Evolutionary conservation across 2,113 vertebrate species (phyloP).

Genomic region (Chamaetylas fuelleborni): DNA sequence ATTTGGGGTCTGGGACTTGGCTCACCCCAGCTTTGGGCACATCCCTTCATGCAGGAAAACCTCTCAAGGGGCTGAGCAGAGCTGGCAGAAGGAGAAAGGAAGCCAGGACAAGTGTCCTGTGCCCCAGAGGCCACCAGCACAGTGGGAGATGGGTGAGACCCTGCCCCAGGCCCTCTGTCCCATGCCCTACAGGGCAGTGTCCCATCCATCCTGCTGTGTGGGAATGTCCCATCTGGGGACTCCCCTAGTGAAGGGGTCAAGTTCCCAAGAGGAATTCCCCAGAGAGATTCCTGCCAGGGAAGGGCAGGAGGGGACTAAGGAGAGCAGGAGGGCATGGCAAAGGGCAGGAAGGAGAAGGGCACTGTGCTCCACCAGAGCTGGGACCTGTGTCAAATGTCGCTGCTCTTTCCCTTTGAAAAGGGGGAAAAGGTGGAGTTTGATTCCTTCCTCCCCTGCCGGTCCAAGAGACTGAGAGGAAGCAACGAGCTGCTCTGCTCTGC

Average conservation of each 20-base stretch:
- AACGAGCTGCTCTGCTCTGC: neutral
- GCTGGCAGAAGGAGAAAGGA: neutral
- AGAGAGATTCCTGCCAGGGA: neutral
- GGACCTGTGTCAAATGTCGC: neutral
- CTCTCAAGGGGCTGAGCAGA: neutral
- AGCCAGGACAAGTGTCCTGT: neutral
- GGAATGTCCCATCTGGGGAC: neutral
- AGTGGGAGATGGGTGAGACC: neutral
- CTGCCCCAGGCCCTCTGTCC: neutral
- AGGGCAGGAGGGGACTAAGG: neutral
- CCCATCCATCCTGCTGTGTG: neutral
- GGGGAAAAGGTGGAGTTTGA: slow-evolving; percentile 56
- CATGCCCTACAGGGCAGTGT: neutral
- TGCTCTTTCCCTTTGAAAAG: slow-evolving; percentile 35
- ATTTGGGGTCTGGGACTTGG: neutral
- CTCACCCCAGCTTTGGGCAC: neutral
- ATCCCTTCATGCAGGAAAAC: neutral
- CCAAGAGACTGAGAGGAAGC: neutral
- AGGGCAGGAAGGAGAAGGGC: neutral
- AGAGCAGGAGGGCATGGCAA: neutral
- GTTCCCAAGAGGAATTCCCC: neutral
- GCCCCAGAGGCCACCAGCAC: neutral
- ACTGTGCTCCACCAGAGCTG: neutral
- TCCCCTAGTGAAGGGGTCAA: rapidly evolving
- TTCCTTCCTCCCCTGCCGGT: neutral